A percentile compares a stretch with the other conserved stretches of the same genome.
phyloP scores from a whole-genome alignment of 2,888 invertebrate species.

The Limnephilus lunatus region DNA sequence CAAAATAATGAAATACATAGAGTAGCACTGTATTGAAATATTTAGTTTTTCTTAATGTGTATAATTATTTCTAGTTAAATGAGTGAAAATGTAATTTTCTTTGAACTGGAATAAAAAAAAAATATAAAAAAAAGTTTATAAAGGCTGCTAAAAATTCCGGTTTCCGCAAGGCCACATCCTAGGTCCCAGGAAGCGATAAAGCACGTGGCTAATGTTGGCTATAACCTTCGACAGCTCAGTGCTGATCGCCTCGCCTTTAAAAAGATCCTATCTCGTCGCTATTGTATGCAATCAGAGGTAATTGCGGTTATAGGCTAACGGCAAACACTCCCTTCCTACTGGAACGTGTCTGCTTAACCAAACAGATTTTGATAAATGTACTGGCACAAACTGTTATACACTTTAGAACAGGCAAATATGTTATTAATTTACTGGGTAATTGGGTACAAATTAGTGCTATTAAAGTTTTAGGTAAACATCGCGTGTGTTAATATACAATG shows the following conservation, averaged over 20 bases:
- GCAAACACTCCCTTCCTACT: not conserved
- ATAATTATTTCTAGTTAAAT: too few relatives aligned
- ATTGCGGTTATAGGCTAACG: not conserved
- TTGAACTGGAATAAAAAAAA: too few relatives aligned
- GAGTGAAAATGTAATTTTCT: too few relatives aligned
- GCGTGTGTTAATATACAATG: not conserved
- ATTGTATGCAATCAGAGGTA: not conserved
- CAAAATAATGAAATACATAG: too few relatives aligned
- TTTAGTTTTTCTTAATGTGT: too few relatives aligned
- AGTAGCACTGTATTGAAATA: too few relatives aligned
- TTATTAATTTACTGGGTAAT: not conserved
- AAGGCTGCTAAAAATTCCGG: not conserved
- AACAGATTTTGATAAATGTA: not conserved
- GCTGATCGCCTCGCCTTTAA: not conserved
- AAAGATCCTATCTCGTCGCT: not conserved
- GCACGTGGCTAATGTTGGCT: not conserved
- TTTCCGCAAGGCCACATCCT: not conserved
- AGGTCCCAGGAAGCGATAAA: not conserved
- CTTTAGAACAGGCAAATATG: not conserved
- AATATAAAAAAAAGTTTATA: too few relatives aligned
- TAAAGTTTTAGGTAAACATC: not conserved
- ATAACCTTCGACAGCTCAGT: not conserved
- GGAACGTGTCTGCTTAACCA: not conserved
- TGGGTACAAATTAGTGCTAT: not conserved
- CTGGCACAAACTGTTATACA: not conserved